phyloP scores from a whole-genome alignment of 2,888 invertebrate species.

The Neoascia interrupta region DNA sequence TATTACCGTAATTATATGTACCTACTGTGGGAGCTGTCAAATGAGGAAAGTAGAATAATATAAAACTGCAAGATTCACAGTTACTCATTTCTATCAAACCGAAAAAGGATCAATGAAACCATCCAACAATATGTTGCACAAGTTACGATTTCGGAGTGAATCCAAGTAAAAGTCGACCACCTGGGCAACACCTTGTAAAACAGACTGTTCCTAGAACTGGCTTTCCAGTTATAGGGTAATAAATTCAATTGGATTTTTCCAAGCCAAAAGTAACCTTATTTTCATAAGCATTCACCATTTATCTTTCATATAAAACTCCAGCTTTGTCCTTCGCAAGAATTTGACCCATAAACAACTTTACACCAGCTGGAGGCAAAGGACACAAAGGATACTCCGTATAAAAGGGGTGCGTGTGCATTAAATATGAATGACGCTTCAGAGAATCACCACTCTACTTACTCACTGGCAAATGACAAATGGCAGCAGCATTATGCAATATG shows the following conservation, averaged over 20 bases:
- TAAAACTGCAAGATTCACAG: conserved; percentile 1
- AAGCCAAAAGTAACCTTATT: conserved; percentile 6
- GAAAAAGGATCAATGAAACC: background rate
- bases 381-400: conserved; percentile 21
- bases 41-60: background rate
- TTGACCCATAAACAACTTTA: conserved; percentile 61
- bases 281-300: conserved; percentile 34
- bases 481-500: conserved; percentile 59
- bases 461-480: conserved; percentile 60
- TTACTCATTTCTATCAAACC: background rate
- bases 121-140: background rate
- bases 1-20: conserved; percentile 47
- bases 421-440: conserved; percentile 59
- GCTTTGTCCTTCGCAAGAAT: conserved; percentile 58
- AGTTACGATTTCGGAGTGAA: background rate
- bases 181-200: background rate
- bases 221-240: conserved; percentile 12
- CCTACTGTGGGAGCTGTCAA: background rate
- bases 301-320: conserved; percentile 48
- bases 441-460: conserved; percentile 45
- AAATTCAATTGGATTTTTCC: conserved; percentile 38
- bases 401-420: conserved; percentile 66
- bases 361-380: conserved; percentile 40
- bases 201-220: background rate
- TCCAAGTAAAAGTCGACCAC: too few relatives aligned